Conservation (phyloP, 1,140 invertebrate genomes). For the Coelopa frigida region DNA sequence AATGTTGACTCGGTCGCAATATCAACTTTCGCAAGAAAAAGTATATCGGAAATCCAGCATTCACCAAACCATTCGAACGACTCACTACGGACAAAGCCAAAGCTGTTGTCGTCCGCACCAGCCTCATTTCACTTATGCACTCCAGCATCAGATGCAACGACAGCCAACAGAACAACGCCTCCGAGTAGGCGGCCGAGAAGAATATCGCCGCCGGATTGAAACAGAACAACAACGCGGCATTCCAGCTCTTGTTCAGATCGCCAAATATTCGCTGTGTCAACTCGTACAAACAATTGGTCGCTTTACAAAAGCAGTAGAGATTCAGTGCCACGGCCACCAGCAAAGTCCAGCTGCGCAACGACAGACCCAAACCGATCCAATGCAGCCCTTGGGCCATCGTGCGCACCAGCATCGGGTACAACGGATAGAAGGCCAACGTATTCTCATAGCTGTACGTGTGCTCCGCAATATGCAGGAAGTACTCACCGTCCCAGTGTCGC, state of each 20-base stretch:
- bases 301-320: constrained; percentile 65
- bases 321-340: constrained; percentile 67
- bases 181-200: constrained; percentile 86
- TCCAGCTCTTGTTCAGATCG: constrained; percentile 63
- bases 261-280: constrained; percentile 60
- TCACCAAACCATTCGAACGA: constrained; percentile 82
- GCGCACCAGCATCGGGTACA: constrained; percentile 65
- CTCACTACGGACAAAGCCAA: constrained; percentile 48
- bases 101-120: constrained; percentile 15
- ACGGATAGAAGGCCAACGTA: constrained; percentile 82
- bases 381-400: constrained; percentile 37
- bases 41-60: constrained; percentile 76
- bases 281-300: constrained; percentile 63
- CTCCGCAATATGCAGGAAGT: constrained; percentile 86
- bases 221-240: constrained; percentile 72
- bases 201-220: constrained; percentile 93
- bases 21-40: constrained; percentile 51
- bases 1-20: constrained; percentile 13
- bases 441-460: constrained; percentile 93
- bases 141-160: constrained; percentile 70
- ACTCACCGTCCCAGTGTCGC: constrained; percentile 86
- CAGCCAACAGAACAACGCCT: constrained; percentile 75
- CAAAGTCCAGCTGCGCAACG: constrained; percentile 40
- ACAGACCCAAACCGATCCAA: constrained; percentile 19
- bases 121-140: constrained; percentile 37